Percentiles rank a stretch among this genome's conserved stretches.
Evolutionary conservation across 2,113 vertebrate species (phyloP).

Genomic region (Apeltes quadracus): DNA sequence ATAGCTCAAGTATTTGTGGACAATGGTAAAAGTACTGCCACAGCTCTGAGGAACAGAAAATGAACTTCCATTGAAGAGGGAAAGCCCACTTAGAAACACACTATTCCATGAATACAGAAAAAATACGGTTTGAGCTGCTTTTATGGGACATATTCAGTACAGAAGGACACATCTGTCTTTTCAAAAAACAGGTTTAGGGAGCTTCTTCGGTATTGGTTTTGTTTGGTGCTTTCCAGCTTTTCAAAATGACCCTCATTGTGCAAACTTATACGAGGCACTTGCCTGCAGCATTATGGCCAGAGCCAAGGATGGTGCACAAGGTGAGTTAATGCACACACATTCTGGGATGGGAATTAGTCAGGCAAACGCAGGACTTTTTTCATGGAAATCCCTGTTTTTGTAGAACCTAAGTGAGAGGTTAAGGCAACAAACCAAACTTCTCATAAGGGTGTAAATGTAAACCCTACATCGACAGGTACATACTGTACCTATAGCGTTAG

Average conservation of each 20-base stretch:
- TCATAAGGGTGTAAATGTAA: too few species aligned
- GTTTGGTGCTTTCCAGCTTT: not conserved
- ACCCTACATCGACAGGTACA: not conserved
- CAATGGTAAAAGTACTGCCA: not conserved
- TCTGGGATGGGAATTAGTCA: not conserved
- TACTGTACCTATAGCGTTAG: not conserved
- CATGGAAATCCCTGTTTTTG: too few species aligned
- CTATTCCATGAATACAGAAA: not conserved
- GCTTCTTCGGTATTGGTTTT: not conserved
- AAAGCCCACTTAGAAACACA: not conserved
- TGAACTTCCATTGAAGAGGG: not conserved
- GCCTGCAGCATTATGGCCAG: not conserved
- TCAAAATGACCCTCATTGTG: not conserved
- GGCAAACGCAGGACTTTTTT: not conserved
- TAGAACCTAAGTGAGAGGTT: not conserved
- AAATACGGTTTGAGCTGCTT: not conserved
- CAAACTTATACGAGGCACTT: not conserved
- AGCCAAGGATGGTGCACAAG: not conserved
- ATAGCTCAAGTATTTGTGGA: not conserved
- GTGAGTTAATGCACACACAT: too few species aligned
- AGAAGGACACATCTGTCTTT: not conserved
- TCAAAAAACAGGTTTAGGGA: not conserved
- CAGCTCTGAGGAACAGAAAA: constrained; percentile 1
- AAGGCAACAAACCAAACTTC: too few species aligned
- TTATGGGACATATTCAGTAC: not conserved